Conservation (phyloP, 2,797 vertebrate species). For the Philypnodon macrostomus region DNA sequence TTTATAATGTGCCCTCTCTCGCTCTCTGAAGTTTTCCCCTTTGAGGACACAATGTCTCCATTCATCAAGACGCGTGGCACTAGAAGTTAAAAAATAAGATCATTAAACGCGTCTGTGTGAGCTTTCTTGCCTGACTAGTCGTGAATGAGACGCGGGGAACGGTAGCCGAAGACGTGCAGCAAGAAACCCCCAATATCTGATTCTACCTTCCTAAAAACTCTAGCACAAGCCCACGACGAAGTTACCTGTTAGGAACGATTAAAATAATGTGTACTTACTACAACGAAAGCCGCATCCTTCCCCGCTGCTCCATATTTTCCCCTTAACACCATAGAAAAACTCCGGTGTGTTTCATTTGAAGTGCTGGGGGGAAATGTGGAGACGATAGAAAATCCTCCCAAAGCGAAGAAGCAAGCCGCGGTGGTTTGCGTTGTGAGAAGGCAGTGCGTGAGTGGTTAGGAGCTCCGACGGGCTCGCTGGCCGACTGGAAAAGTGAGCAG, state of each 20-base stretch:
- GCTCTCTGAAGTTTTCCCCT: slow-evolving; percentile 56
- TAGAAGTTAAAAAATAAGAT: background rate
- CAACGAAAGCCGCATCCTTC: slow-evolving; percentile 51
- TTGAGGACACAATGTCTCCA: slow-evolving; percentile 17
- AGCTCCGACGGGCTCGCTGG: slow-evolving; percentile 84
- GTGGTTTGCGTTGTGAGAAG: slow-evolving; percentile 44
- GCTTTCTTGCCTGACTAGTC: background rate
- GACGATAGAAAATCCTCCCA: slow-evolving; percentile 54
- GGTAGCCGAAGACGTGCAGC: slow-evolving; percentile 30
- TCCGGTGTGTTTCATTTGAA: slow-evolving; percentile 45
- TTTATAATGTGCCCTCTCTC: background rate
- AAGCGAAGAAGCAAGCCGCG: slow-evolving; percentile 51
- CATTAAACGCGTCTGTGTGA: background rate
- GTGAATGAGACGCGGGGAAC: slow-evolving; percentile 13
- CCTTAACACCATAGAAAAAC: slow-evolving; percentile 24
- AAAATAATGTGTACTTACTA: slow-evolving; percentile 70
- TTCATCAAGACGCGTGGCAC: slow-evolving; percentile 18
- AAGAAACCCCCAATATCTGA: slow-evolving; percentile 23
- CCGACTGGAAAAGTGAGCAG: slow-evolving; percentile 85
- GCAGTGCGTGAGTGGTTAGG: slow-evolving; percentile 40
- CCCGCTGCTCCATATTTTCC: slow-evolving; percentile 58
- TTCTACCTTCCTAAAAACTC: slow-evolving; percentile 7
- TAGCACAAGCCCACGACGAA: background rate
- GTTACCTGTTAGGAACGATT: slow-evolving; percentile 40
- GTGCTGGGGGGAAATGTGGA: slow-evolving; percentile 14